Evolutionary conservation across 2,888 invertebrate species (phyloP).

Genomic region (Dynastes hyllus): DNA sequence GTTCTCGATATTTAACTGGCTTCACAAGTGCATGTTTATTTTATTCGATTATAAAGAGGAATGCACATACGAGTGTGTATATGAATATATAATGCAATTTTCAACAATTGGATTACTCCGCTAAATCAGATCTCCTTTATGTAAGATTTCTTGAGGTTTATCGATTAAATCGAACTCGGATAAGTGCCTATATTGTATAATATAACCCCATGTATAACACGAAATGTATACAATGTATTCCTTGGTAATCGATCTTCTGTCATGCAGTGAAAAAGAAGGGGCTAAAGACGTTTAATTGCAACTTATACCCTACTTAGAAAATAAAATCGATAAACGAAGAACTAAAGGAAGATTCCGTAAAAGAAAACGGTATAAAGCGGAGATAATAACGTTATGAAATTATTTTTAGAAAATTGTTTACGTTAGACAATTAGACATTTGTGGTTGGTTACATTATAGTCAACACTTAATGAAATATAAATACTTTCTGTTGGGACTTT

Average conservation of each 20-base stretch:
- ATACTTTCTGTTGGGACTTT: no score
- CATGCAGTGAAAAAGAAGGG: neutral
- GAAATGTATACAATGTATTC: slow-evolving; percentile 43
- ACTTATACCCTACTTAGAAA: neutral
- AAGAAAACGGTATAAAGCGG: no score
- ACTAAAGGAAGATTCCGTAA: no score
- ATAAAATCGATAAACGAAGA: neutral
- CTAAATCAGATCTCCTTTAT: slow-evolving; percentile 48
- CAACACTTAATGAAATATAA: no score
- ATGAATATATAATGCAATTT: slow-evolving; percentile 51
- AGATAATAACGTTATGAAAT: no score
- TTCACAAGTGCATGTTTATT: slow-evolving; percentile 31
- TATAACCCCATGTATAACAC: slow-evolving; percentile 34
- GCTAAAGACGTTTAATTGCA: neutral
- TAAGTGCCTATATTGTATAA: slow-evolving; percentile 46
- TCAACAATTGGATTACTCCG: slow-evolving; percentile 51
- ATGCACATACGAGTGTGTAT: slow-evolving; percentile 31
- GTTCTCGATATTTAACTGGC: slow-evolving; percentile 30
- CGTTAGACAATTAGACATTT: no score
- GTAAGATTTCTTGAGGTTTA: slow-evolving; percentile 53
- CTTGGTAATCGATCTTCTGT: slow-evolving; percentile 30
- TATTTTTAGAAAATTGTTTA: no score
- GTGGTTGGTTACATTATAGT: no score
- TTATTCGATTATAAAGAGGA: slow-evolving; percentile 41
- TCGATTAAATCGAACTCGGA: slow-evolving; percentile 49